Percentiles rank a stretch among this genome's conserved stretches.
phyloP scores from a whole-genome alignment of 2,888 invertebrate genomes.

The Cantharis rustica region DNA sequence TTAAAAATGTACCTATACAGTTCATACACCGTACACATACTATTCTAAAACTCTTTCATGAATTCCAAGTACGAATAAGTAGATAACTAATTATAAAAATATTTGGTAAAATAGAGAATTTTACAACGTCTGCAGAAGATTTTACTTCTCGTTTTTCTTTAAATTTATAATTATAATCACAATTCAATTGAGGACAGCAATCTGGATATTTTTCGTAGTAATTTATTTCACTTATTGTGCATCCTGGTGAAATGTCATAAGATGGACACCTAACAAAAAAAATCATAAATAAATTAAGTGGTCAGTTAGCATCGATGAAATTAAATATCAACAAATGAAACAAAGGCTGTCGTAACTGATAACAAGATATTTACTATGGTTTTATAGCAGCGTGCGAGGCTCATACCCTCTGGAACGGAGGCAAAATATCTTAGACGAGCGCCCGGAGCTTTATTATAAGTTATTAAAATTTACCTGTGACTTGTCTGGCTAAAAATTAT shows the following conservation, averaged over 20 bases:
- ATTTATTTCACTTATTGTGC: not conserved
- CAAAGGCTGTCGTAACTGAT: not conserved
- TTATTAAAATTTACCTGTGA: too few relatives aligned
- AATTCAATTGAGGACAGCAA: slow-evolving; percentile 8
- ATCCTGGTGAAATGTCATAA: not conserved
- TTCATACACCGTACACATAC: not conserved
- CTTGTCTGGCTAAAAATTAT: too few relatives aligned
- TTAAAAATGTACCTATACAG: not conserved
- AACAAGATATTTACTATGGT: too few relatives aligned
- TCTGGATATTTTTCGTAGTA: slow-evolving; percentile 11
- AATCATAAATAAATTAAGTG: not conserved
- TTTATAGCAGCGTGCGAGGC: too few relatives aligned
- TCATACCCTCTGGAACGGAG: too few relatives aligned
- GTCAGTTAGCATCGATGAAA: not conserved
- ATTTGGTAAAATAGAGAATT: not conserved
- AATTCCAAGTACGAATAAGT: not conserved
- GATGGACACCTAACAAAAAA: slow-evolving; percentile 7
- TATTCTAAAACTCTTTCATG: not conserved
- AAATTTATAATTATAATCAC: not conserved
- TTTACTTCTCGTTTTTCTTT: not conserved
- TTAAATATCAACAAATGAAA: not conserved
- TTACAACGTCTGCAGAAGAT: not conserved
- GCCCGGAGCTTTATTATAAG: too few relatives aligned
- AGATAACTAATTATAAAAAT: not conserved
- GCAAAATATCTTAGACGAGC: too few relatives aligned